Evolutionary conservation across 2,797 vertebrate species (phyloP).

Genomic region (Dendrocincla tyrannina): DNA sequence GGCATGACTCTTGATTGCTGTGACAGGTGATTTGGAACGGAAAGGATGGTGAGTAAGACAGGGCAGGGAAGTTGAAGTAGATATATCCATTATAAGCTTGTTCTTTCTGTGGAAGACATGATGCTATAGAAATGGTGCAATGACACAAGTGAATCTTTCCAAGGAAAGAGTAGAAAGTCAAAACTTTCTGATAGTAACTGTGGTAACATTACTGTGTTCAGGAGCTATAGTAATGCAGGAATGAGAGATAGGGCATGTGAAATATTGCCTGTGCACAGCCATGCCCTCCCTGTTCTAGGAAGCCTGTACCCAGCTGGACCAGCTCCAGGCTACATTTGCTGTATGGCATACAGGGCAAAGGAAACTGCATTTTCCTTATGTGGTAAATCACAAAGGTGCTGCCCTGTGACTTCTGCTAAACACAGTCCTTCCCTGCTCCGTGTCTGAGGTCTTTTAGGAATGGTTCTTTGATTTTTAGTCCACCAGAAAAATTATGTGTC

Average conservation of each 20-base stretch:
- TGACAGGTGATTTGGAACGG: background rate
- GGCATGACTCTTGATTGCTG: constrained; percentile 39
- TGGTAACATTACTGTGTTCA: background rate
- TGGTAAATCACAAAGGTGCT: background rate
- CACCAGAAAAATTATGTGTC: background rate
- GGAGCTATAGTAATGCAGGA: background rate
- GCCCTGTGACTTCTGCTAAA: background rate
- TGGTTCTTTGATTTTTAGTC: background rate
- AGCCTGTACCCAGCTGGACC: background rate
- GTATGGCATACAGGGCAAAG: background rate
- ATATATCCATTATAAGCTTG: background rate
- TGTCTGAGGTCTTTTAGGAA: background rate
- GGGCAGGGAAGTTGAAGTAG: background rate
- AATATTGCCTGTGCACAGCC: background rate
- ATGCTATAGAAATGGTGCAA: background rate
- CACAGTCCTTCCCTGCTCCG: background rate
- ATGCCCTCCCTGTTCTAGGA: background rate
- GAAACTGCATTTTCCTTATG: background rate
- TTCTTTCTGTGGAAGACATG: background rate
- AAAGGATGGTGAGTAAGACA: background rate
- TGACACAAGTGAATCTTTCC: background rate
- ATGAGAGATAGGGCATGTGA: background rate
- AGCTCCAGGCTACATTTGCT: background rate
- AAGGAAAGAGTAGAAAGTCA: background rate
- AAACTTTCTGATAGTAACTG: background rate